These are phyloP conservation scores for Platynereis dumerilii DNA, from an alignment of 2,888 invertebrate species.

Conservation along the genomic window DNA sequence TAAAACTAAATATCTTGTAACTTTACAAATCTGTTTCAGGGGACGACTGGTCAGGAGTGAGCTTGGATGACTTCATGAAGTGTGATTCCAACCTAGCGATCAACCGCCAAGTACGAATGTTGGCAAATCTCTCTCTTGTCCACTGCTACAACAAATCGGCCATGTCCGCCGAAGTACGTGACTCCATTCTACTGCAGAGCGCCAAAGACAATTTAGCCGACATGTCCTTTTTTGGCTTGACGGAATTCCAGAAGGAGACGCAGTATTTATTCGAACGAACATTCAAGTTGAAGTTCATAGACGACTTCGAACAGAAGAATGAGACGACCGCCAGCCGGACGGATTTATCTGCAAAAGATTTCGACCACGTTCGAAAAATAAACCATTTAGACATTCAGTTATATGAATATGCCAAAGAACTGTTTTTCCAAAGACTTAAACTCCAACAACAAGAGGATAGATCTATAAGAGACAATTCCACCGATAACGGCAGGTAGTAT, in stretches of 20 bases:
- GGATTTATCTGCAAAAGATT: constrained; percentile 77
- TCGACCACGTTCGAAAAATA: constrained; percentile 77
- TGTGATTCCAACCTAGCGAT: constrained; percentile 94
- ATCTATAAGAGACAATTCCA: too few relatives aligned
- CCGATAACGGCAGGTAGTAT: too few relatives aligned
- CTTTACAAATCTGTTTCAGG: too few relatives aligned
- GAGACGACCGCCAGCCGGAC: constrained; percentile 84
- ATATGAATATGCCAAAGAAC: constrained; percentile 88
- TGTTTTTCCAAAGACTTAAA: constrained; percentile 72
- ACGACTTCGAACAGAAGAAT: constrained; percentile 85
- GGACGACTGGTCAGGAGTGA: constrained; percentile 75
- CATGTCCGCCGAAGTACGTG: constrained; percentile 41
- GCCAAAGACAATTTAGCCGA: constrained; percentile 89
- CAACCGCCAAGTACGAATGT: constrained; percentile 96
- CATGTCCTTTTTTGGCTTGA: constrained; percentile 97
- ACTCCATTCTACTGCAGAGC: constrained; percentile 82
- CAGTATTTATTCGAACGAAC: constrained; percentile 60
- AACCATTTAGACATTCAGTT: constrained; percentile 91
- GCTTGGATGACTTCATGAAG: constrained; percentile 85
- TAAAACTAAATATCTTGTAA: too few relatives aligned
- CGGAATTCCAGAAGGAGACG: constrained; percentile 83
- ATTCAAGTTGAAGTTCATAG: constrained; percentile 50
- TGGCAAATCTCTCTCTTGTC: constrained; percentile 91
- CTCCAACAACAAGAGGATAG: constrained; percentile 13
- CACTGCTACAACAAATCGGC: constrained; percentile 83